Evolutionary conservation across 2,888 invertebrate genomes (phyloP).

Genomic region (Philereme vetulata): DNA sequence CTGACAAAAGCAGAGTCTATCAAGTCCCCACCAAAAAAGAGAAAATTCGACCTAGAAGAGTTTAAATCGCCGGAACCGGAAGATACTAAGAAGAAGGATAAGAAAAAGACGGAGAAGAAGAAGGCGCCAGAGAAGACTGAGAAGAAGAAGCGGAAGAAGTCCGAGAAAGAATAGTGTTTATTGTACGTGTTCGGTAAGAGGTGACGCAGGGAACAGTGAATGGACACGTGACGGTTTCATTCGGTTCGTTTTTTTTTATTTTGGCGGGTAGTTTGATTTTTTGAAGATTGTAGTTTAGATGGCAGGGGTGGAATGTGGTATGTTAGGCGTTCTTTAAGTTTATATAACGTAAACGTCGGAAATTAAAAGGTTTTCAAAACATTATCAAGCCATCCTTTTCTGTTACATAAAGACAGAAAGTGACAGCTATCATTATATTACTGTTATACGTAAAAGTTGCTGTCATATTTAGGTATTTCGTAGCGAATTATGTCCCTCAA

Average conservation of each 20-base stretch:
- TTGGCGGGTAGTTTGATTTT: constrained; percentile 42
- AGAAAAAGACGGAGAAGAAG: constrained; percentile 53
- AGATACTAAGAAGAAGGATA: constrained; percentile 42
- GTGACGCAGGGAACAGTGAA: constrained; percentile 37
- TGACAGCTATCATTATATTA: too few species aligned
- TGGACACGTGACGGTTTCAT: constrained; percentile 33
- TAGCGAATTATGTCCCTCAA: too few species aligned
- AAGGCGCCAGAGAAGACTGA: constrained; percentile 47
- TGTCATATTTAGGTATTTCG: too few species aligned
- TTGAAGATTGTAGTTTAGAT: constrained; percentile 30
- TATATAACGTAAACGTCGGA: too few species aligned
- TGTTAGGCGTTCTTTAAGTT: not conserved
- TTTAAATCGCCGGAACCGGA: constrained; percentile 57
- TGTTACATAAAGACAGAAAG: too few species aligned
- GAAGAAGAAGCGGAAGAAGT: constrained; percentile 62
- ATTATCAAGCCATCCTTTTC: too few species aligned
- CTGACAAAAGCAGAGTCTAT: constrained; percentile 50
- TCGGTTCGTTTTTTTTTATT: constrained; percentile 28
- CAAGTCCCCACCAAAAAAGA: constrained; percentile 67
- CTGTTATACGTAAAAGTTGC: too few species aligned
- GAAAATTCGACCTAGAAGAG: constrained; percentile 52
- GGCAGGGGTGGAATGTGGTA: constrained; percentile 19
- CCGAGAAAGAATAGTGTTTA: constrained; percentile 78
- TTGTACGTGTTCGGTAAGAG: constrained; percentile 66
- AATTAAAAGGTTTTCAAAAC: too few species aligned